Evolutionary conservation across 2,797 vertebrate genomes (phyloP).

Genomic region (Anableps anableps): DNA sequence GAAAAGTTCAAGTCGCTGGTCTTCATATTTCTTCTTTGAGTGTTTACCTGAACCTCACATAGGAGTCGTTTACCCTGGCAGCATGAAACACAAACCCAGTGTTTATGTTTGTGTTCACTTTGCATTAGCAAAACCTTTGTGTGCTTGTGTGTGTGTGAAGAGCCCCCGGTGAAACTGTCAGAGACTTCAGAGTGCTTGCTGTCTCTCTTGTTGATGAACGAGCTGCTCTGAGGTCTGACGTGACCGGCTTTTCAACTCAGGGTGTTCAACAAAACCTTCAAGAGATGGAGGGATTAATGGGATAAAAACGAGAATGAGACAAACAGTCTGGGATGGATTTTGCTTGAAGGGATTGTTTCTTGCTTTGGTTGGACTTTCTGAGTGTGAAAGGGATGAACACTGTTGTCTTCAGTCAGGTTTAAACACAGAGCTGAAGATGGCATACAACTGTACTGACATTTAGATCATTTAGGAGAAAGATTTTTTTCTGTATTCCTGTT

Average conservation of each 20-base stretch:
- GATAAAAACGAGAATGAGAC: constrained; percentile 69
- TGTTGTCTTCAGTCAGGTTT: neutral
- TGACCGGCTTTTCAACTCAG: constrained; percentile 78
- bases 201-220: constrained; percentile 69
- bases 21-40: neutral
- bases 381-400: constrained; percentile 47
- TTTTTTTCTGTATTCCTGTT: neutral
- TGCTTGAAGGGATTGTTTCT: constrained; percentile 62
- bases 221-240: constrained; percentile 76
- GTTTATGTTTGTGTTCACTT: constrained; percentile 23
- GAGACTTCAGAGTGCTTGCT: constrained; percentile 71
- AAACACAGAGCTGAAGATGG: neutral
- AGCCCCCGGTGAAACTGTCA: constrained; percentile 68
- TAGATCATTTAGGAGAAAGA: neutral
- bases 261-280: constrained; percentile 24
- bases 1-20: neutral
- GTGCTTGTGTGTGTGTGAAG: constrained; percentile 15
- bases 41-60: neutral
- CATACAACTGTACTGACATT: neutral
- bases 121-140: constrained; percentile 25
- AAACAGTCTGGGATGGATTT: constrained; percentile 71
- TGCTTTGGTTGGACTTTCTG: constrained; percentile 27
- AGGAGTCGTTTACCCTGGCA: constrained; percentile 20
- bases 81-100: constrained; percentile 26
- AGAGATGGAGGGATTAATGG: constrained; percentile 70